Evolutionary conservation across 2,888 invertebrate species (phyloP), one percentile per base, ranked within the genome.

Genomic region (Brachyopa scutellaris): DNA sequence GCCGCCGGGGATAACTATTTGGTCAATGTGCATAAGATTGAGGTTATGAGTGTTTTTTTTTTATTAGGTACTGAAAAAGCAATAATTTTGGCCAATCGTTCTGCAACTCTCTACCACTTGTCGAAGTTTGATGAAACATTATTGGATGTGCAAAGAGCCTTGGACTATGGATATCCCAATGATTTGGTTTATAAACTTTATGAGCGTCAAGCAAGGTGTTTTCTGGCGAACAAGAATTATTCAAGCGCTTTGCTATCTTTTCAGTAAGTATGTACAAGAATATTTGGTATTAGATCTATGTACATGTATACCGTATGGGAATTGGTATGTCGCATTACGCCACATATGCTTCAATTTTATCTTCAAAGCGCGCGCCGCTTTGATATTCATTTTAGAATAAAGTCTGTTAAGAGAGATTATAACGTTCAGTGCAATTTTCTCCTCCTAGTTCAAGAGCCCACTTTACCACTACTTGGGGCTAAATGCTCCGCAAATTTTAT

Each of bases 51-150:
- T 67, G 19, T 23, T 31, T 26, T n/a, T 53, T 23, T 9, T 19
- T 69, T 87, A 55, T 6, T 87, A 94, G 94, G 90, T 76, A 90
- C 91, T 84, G 94, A 95, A 62, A 88, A 94, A 2, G 92, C 95
- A 0, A 93, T 96, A 38, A 91, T 95, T 3, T 91, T 95, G 84
- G 96, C 95, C 0, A 97, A 97, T 88, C 93, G 97, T 7, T 96
- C 97, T 26, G 97, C 97, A 0, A 93, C 95, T 0, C 91, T 96
- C 33, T 95, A 94, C 86, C 95, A 96, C 86, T 88, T 96, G 88
- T 91, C 94, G 77, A 93, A 93, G 84, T 93, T 93, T 87, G 92
- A 94, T 83, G 92, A 93, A 47, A 93, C 95, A 0, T 88, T 97
- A 36, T 91, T 92, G 6, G 97, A 97, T 86, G 94, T 95, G n/a